A percentile compares a stretch with the other conserved stretches of the same genome.
These are phyloP conservation scores for Pogonophryne albipinna DNA, from an alignment of 2,797 vertebrate species.

Conservation along the genomic window DNA sequence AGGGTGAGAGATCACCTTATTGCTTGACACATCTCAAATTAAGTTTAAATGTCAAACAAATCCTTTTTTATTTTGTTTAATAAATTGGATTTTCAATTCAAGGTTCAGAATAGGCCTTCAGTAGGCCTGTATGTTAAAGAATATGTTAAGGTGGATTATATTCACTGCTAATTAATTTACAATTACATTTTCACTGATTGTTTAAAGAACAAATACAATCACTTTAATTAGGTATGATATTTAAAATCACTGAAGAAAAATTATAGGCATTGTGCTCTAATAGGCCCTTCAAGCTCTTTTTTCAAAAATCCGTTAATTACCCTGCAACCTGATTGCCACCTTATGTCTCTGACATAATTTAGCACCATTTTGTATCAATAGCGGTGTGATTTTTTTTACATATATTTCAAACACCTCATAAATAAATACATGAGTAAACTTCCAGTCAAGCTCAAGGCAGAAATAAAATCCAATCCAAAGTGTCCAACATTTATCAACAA, in stretches of 20 bases:
- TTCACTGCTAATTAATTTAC: conserved; percentile 20
- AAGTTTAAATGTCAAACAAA: conserved; percentile 15
- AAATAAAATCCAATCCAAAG: conserved; percentile 19
- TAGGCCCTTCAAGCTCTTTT: conserved; percentile 22
- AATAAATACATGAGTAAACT: conserved; percentile 11
- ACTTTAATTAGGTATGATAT: conserved; percentile 13
- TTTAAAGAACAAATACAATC: neutral
- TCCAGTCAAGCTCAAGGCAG: neutral
- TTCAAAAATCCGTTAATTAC: conserved; percentile 21
- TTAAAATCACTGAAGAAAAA: conserved; percentile 3
- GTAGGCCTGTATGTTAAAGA: conserved; percentile 23
- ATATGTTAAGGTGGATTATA: conserved; percentile 4
- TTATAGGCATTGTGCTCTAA: conserved; percentile 22
- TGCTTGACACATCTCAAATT: conserved; percentile 51
- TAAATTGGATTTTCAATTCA: conserved; percentile 5
- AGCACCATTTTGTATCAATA: neutral
- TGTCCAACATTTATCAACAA: conserved; percentile 47
- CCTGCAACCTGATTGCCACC: neutral
- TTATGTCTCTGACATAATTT: conserved; percentile 11
- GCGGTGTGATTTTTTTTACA: neutral
- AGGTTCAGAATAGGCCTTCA: conserved; percentile 22
- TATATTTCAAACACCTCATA: neutral
- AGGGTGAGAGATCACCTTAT: conserved; percentile 59
- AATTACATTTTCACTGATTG: conserved; percentile 25
- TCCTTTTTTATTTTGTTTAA: conserved; percentile 12